A percentile compares a stretch with the other conserved stretches of the same genome.
Evolutionary conservation across 2,888 invertebrate species (phyloP).

Genomic region (Drosophila subquinaria): DNA sequence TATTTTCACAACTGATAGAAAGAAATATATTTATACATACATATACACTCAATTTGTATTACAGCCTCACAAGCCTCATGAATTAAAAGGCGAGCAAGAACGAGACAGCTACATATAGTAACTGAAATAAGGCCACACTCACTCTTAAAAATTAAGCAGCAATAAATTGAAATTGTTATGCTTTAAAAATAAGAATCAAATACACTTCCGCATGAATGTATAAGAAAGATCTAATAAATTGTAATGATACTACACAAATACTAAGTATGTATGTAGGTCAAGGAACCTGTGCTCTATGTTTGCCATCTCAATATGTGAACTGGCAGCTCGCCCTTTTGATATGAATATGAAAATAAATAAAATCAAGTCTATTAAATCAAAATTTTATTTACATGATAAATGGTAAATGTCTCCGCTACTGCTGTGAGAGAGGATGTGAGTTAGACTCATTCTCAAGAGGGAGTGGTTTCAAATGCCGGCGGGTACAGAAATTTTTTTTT

Average conservation of each 20-base stretch:
- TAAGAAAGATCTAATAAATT: background rate
- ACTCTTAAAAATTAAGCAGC: background rate
- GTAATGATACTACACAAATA: background rate
- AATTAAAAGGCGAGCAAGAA: background rate
- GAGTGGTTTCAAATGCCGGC: no score
- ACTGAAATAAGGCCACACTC: background rate
- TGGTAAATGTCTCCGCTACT: no score
- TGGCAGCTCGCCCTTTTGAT: conserved; percentile 18
- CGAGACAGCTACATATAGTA: conserved; percentile 21
- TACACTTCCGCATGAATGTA: background rate
- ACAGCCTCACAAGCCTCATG: background rate
- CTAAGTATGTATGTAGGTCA: background rate
- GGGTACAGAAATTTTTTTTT: no score
- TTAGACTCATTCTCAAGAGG: no score
- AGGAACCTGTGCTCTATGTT: background rate
- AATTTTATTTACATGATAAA: no score
- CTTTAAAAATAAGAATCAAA: background rate
- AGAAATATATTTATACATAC: conserved; percentile 7
- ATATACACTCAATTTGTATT: background rate
- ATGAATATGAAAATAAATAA: conserved; percentile 20
- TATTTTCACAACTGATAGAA: conserved; percentile 42
- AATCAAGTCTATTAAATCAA: background rate
- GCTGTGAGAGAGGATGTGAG: no score
- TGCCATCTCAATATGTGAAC: conserved; percentile 20
- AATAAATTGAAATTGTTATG: no score